Evolutionary conservation across 2,113 vertebrate species (phyloP).

Genomic region (Laticauda colubrina): DNA sequence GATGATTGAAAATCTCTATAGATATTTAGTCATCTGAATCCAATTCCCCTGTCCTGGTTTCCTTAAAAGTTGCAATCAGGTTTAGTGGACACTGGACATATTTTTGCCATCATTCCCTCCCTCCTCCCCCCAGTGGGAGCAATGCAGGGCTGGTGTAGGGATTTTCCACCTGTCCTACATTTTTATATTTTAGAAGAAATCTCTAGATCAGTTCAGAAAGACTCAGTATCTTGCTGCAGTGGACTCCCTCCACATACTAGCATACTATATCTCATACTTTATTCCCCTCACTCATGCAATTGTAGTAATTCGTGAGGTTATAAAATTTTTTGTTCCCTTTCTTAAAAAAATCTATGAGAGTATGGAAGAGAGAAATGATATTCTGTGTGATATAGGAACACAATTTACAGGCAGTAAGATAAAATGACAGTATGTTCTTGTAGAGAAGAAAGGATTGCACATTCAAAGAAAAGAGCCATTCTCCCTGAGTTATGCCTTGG

Average conservation of each 20-base stretch:
- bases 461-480: constrained; percentile 33
- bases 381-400: neutral
- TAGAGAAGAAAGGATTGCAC: constrained; percentile 31
- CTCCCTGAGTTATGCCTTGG: constrained; percentile 31
- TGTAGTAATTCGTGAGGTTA: constrained; percentile 22
- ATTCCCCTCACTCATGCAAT: neutral
- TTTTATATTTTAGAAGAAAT: neutral
- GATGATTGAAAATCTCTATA: no score
- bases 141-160: neutral
- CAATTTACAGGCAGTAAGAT: neutral
- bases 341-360: constrained; percentile 40
- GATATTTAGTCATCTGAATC: neutral
- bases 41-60: neutral
- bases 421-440: constrained; percentile 30
- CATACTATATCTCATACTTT: neutral
- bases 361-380: constrained; percentile 11
- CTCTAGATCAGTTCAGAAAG: neutral
- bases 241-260: neutral
- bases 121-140: neutral
- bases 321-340: constrained; percentile 21
- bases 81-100: neutral
- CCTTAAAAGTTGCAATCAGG: neutral
- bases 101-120: neutral
- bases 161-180: neutral
- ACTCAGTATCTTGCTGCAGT: neutral